These are phyloP conservation scores for Sisor rabdophorus DNA, from an alignment of 2,113 vertebrate genomes.

Conservation along the genomic window DNA sequence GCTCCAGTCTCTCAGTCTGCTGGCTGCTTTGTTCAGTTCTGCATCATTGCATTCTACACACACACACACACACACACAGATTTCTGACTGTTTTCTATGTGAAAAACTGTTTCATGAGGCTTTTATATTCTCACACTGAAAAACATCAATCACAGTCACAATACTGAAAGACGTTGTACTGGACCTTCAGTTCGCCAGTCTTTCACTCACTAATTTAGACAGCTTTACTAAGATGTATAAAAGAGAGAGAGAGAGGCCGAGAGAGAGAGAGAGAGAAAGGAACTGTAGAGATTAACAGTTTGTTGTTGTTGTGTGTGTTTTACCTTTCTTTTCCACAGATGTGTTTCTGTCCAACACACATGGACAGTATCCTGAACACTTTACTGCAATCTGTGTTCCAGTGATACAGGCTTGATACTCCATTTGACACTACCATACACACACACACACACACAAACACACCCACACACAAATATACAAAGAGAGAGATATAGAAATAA, in stretches of 20 bases:
- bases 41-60: conserved; percentile 79
- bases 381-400: conserved; percentile 85
- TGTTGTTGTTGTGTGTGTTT: conserved; percentile 40
- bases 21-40: conserved; percentile 87
- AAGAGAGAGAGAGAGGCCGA: no score
- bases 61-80: conserved; percentile 7
- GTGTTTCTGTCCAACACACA: conserved; percentile 73
- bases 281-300: neutral
- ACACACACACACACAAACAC: conserved; percentile 26
- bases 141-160: no score
- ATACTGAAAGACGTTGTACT: no score
- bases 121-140: no score
- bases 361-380: conserved; percentile 86
- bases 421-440: conserved; percentile 84
- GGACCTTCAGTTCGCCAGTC: no score
- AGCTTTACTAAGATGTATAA: no score
- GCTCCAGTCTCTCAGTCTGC: conserved; percentile 89
- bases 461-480: no score
- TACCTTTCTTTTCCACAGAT: conserved; percentile 80
- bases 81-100: neutral
- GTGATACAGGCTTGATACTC: conserved; percentile 92
- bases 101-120: neutral
- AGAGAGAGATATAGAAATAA: no score
- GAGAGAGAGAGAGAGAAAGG: neutral
- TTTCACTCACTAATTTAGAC: no score